Base-by-base conservation (phyloP, 2,113 vertebrate genomes). In the Rhodinocichla rosea region DNA sequence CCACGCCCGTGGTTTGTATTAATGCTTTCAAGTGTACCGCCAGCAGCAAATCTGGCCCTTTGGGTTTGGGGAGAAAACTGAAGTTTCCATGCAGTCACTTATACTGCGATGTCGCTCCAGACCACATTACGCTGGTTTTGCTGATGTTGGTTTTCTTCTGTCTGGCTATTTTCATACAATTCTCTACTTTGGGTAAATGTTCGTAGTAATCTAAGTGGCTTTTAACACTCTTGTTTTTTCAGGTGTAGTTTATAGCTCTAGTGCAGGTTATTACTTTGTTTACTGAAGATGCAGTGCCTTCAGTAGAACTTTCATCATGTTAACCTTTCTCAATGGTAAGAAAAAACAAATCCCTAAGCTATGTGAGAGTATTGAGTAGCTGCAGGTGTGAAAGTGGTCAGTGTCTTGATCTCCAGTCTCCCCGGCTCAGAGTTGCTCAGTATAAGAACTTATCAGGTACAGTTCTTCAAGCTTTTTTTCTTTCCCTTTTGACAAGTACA, bases 121-220 rank as follows among this genome's bases (percentile, higher is more conserved):
- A 11, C 28, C 17, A 6, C 7, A 0, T 0, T 4, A 27, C 5
- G 1, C 0, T 11, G 32, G 9, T 5, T 37, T 45, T 45, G 26
- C 11, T 59, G 35, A 3, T 2, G 1, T 2, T 69, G 6, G 3
- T 44, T 87, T 81, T 52, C 8, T 53, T n/a, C 28, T 12, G 11
- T 28, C 7, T 44, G 21, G 21, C 55, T 73, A 10, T 35, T 71
- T 56, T 85, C 13, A 10, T 26, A 17, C 3, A 20, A 0, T 44
- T 65, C 24, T 37, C 19, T n/a, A 10, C 18, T 30, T 65, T 11
- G 24, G 18, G 3, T 50, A 28, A 64, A 45, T 28, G 6, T 19
- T 55, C 19, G 15, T 67, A 11, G 33, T 40, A 9, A 22, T 21
- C n/a, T 32, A 11, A 55, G 28, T 1, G 0, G 7, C 3, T 91